Evolutionary conservation across 2,888 invertebrate species (phyloP), one percentile per base, ranked within the genome.

Genomic region (Hypomecis atomaria): DNA sequence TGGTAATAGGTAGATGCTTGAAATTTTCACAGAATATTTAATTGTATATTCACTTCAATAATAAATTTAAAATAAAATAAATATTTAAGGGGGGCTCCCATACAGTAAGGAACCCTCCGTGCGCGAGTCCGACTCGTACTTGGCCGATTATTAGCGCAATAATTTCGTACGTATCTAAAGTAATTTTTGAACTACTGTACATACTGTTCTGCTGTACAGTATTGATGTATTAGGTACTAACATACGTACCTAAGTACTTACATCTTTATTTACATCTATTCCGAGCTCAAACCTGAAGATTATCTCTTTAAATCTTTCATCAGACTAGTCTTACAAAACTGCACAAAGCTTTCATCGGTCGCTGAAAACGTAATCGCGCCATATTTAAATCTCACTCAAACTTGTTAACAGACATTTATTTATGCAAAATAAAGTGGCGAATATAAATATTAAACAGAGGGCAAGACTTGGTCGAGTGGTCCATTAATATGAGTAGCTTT

Each of bases 381-480:
- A n/a, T 36, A 43, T 36, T 23, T 33, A 50, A 50, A 47, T 47
- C 33, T 47, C 4, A 11, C 43, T 43, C 8, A 23, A 47, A 47
- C 47, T 33, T 47, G 47, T 10, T 33, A 47, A 33, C 47, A 33
- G 9, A 40, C 3, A 47, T 47, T 23, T 33, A 47, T 47, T 47
- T 47, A 47, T 47, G 6, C 13, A 53, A 63, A 53, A 57, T 33
- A 45, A 36, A 44, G 33, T 11, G 5, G 23, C 40, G 5, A 33
- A 33, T 33, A 9, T 9, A 33, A 8, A 47, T 33, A 47, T 76
- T 73, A 70, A 75, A 78, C 53, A 59, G 60, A 8, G 33, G 40
- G 44, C 44, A 38, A 50, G 47, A 8, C 43, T 9, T 11, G 43
- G 33, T 33, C 9, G 33, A 33, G 23, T 4, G 47, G 47, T 47